Evolutionary conservation across 1,140 invertebrate species (phyloP), one percentile per base, ranked within the genome.

Genomic region (Zophobas morio): DNA sequence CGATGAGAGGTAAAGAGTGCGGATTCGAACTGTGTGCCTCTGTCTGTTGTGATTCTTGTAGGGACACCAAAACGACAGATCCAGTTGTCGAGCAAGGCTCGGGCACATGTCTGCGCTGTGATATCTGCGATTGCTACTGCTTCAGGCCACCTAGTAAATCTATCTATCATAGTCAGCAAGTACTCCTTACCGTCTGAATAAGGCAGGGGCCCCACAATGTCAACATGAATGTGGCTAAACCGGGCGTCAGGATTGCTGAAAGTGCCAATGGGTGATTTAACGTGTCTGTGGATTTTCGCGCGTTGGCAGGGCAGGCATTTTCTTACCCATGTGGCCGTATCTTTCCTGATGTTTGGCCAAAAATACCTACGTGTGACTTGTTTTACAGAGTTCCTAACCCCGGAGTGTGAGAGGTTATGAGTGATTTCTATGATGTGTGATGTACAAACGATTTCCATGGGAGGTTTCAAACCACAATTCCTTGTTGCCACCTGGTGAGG

Each of bases 1-100:
- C 87, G 86, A 40, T 83, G 77, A 39, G 71, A 60, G 6, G 85
- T 85, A 72, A 87, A 85, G 63, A 86, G 86, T 1, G 20, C 20
- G 20, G 20, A 20, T 20, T 20, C 20, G 20, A 20, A 20, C 20
- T 20, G 20, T 20, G 20, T 20, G 20, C 20, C 20, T 20, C 20
- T 20, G 20, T 20, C 20, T 20, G 20, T 20, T 20, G 20, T 20
- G 79, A 51, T 42, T 77, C 53, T 49, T 39, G 66, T n/a, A 36
- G 51, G 76, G 60, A 20, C 74, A 54, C 60, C 6, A 3, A 6
- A 20, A 4, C 6, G 51, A 51, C 49, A 42, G 60, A 73, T 3
- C 70, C 36, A 8, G 34, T 74, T 4, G 76, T 51, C 1, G 60
- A 70, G 2, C 20, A 20, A 20, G 20, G 20, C 20, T 20, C 20